Percentiles rank a stretch among this genome's conserved stretches.
Evolutionary conservation across 2,888 invertebrate species (phyloP).

Genomic region (Eupithecia subumbrata): DNA sequence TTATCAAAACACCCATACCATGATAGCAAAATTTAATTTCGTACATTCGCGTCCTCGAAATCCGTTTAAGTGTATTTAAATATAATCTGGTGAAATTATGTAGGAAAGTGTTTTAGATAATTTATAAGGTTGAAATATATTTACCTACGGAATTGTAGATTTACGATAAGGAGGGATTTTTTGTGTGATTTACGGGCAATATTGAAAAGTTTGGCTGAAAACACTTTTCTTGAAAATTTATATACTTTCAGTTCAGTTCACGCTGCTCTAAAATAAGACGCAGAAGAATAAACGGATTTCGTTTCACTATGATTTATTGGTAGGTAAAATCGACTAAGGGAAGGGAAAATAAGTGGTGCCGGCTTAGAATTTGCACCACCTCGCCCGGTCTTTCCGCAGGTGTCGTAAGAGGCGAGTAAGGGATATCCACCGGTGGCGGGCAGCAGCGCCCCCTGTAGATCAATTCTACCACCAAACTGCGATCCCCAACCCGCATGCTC

Average conservation of each 20-base stretch:
- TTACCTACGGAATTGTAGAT: slow-evolving; percentile 16
- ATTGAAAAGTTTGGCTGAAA: background rate
- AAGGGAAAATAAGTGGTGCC: no score
- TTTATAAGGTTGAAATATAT: slow-evolving; percentile 23
- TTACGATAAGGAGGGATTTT: background rate
- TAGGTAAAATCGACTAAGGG: no score
- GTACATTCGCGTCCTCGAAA: slow-evolving; percentile 39
- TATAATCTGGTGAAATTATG: slow-evolving; percentile 39
- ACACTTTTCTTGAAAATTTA: background rate
- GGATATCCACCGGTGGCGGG: no score
- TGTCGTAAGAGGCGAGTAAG: no score
- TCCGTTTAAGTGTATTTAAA: slow-evolving; percentile 33
- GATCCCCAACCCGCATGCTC: no score
- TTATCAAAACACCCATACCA: slow-evolving; percentile 49
- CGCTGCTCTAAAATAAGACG: background rate
- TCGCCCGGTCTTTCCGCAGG: no score
- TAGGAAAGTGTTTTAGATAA: slow-evolving; percentile 30
- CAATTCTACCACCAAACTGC: no score
- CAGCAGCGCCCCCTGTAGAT: no score
- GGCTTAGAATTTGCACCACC: no score
- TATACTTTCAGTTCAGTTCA: background rate
- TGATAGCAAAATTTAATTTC: slow-evolving; percentile 53
- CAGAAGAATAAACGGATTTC: background rate
- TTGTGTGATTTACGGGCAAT: background rate
- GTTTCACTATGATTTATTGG: no score